Percentiles rank a stretch among this genome's conserved stretches.
These are phyloP conservation scores for Platalea minor DNA, from an alignment of 2,797 vertebrate species.

Conservation along the genomic window DNA sequence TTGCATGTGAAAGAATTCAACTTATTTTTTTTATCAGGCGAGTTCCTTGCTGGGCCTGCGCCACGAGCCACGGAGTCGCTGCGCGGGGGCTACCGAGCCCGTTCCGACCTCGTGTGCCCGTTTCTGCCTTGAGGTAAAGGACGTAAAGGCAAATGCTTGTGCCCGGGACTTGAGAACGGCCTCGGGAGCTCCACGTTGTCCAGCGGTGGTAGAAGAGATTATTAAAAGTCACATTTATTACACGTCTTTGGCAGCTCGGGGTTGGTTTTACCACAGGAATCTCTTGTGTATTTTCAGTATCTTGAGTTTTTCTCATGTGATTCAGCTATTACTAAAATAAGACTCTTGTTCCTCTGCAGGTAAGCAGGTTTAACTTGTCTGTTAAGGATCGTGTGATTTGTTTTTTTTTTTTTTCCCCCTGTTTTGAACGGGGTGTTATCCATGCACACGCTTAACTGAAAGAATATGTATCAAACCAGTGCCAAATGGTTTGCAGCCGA, in stretches of 20 bases:
- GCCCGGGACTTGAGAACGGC: not conserved
- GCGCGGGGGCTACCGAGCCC: accelerated
- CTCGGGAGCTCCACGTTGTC: not conserved
- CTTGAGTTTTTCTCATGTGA: not conserved
- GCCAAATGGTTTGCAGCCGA: not conserved
- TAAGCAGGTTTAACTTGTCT: not conserved
- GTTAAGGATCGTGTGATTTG: not conserved
- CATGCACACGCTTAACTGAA: not conserved
- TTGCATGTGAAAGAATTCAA: not conserved
- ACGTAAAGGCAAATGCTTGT: not conserved
- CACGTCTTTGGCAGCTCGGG: accelerated
- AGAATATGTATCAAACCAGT: not conserved
- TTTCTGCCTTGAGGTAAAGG: not conserved
- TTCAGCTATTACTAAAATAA: not conserved
- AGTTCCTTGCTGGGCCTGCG: accelerated
- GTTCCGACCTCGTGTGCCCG: accelerated
- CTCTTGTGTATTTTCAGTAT: not conserved
- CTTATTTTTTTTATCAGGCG: not conserved
- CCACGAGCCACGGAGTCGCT: accelerated
- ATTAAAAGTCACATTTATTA: not conserved
- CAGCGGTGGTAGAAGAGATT: not conserved
- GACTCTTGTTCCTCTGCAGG: not conserved
- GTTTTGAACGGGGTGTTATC: not conserved
- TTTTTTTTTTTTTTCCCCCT: not conserved
- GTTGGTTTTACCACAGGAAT: not conserved